Base-by-base conservation (phyloP, 2,888 invertebrate species). In the Apotomis betuletana region DNA sequence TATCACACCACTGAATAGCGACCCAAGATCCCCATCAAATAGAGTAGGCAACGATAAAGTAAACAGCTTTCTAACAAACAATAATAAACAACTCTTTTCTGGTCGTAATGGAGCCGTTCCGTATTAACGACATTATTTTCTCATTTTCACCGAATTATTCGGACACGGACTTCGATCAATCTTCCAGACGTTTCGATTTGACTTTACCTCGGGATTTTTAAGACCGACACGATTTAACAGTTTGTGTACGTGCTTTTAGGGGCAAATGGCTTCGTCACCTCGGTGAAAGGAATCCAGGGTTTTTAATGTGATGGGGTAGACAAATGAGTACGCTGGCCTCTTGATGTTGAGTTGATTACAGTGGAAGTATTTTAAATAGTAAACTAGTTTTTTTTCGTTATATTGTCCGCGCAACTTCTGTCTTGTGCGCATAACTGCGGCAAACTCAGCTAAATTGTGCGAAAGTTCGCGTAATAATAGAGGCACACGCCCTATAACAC, bases 51-150 rank as follows among this genome's bases (percentile, higher is more conserved):
- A 75, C 65, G 73, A 69, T 67, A 75, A 73, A 76, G 75, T 78
- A 79, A 80, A 78, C 75, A 76, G 74, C 77, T 75, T 77, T 72
- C 74, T 74, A 75, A 79, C 76, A 72, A 75, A 67, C 76, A 75
- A 75, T 76, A 79, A 80, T 78, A 77, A 78, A 78, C 76, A 77
- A 75, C 79, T 80, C 77, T 75, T 78, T 81, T 79, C 78, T 77
- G 77, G 77, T 78, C 77, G 79, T 82, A 82, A 85, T 82, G 77
- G 80, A 82, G 77, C 82, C 80, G 80, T 84, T 81, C 76, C 75
- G 76, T 81, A 80, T 78, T 81, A 82, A 80, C 81, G 79, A 78
- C 80, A 83, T 85, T 83, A 83, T 82, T 83, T 84, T 81, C 81
- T 78, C 81, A 81, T 83, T 80, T 80, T 76, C 77, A 73, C 76